phyloP scores from a whole-genome alignment of 92 coral and sea anemone species.

The Nematostella vectensis region DNA sequence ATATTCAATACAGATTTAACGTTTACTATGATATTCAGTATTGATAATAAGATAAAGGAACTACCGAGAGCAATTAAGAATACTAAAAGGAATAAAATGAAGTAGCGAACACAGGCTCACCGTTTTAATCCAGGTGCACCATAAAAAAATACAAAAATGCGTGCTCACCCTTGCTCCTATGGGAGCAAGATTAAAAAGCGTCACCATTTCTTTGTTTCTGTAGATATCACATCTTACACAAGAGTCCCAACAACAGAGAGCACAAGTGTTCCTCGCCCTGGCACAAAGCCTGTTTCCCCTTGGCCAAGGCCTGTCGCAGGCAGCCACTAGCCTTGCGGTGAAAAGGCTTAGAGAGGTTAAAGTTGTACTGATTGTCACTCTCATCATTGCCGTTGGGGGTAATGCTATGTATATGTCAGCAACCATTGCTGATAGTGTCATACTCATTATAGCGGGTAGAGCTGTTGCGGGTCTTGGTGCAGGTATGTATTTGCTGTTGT shows the following conservation, averaged over 20 bases:
- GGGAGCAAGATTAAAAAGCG: no score
- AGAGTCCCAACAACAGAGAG: conserved; percentile 1
- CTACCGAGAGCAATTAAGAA: no score
- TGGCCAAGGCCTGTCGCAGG: conserved; percentile 67
- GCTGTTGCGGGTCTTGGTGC: conserved; percentile 67
- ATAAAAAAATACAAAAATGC: no score
- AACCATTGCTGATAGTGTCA: conserved; percentile 28
- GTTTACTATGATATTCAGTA: no score
- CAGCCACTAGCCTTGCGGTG: conserved; percentile 46
- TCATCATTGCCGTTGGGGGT: conserved; percentile 55
- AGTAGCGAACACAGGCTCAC: no score
- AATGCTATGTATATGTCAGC: conserved; percentile 62
- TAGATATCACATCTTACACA: neutral
- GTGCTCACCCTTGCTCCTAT: no score
- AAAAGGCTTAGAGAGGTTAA: conserved; percentile 50
- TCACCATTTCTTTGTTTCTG: no score
- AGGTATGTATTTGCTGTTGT: conserved; percentile 19
- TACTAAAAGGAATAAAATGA: no score
- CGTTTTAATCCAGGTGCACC: no score
- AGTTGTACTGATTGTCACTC: conserved; percentile 37
- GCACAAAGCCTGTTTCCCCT: conserved; percentile 67
- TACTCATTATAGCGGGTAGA: conserved; percentile 48
- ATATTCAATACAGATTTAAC: no score
- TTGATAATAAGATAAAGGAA: no score
- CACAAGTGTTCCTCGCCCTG: conserved; percentile 37